Conservation (phyloP, 2,113 vertebrate genomes). For the Archilochus colubris region DNA sequence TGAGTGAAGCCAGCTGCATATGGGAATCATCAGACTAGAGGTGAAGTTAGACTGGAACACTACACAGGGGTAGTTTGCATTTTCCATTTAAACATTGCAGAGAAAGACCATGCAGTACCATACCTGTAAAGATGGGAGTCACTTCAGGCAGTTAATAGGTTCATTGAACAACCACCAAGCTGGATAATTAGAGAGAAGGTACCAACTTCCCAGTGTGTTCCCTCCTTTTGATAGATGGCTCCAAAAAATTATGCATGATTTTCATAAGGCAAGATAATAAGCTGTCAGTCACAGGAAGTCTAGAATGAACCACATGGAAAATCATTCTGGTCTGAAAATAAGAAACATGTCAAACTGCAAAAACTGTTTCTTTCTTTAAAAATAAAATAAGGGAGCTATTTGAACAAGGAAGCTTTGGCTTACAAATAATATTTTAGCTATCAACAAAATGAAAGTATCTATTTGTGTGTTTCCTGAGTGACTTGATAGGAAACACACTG, state of each 20-base stretch:
- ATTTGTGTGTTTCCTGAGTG: neutral
- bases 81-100: neutral
- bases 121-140: neutral
- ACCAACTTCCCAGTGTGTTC: neutral
- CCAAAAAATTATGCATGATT: conserved; percentile 1
- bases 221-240: neutral
- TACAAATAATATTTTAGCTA: neutral
- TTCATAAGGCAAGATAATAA: conserved; percentile 8
- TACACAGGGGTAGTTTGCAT: neutral
- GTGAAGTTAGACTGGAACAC: neutral
- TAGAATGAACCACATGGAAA: conserved; percentile 25
- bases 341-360: neutral
- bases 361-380: neutral
- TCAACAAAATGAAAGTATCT: neutral
- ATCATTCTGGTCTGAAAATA: neutral
- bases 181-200: neutral
- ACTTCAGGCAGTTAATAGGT: neutral
- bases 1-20: neutral
- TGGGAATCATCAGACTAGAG: neutral
- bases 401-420: neutral
- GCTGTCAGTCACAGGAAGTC: neutral
- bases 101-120: neutral
- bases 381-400: neutral
- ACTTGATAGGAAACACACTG: neutral
- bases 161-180: neutral